Evolutionary conservation across 2,797 vertebrate genomes (phyloP).

Genomic region (Erpetoichthys calabaricus): DNA sequence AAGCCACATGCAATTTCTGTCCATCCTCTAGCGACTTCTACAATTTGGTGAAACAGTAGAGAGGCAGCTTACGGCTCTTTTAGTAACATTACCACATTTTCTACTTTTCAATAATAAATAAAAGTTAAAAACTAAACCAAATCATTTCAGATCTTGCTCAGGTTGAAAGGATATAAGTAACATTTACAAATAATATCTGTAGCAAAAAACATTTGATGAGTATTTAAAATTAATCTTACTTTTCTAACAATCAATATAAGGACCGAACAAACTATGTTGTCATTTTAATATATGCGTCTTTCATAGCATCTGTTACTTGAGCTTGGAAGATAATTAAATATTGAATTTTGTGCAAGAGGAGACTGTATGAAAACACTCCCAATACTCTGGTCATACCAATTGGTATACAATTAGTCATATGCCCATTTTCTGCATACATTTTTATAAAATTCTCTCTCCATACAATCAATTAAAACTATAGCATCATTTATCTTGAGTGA

Average conservation of each 20-base stretch:
- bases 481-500: constrained; percentile 79
- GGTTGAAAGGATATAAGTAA: constrained; percentile 67
- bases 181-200: constrained; percentile 75
- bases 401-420: constrained; percentile 57
- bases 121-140: constrained; percentile 68
- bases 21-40: constrained; percentile 33
- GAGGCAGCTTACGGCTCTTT: constrained; percentile 59
- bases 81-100: constrained; percentile 55
- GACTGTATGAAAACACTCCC: constrained; percentile 58
- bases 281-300: constrained; percentile 39
- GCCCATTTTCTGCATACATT: constrained; percentile 78
- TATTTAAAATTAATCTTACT: constrained; percentile 43
- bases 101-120: constrained; percentile 76
- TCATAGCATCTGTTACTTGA: constrained; percentile 35
- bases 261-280: constrained; percentile 52
- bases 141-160: constrained; percentile 60
- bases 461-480: constrained; percentile 90
- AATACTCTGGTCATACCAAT: constrained; percentile 74
- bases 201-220: constrained; percentile 55
- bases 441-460: constrained; percentile 98
- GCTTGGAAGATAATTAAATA: constrained; percentile 45
- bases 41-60: constrained; percentile 40
- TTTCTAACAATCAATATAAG: constrained; percentile 51
- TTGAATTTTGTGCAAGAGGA: constrained; percentile 56
- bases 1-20: constrained; percentile 53